These are phyloP conservation scores for Polydrusus tereticollis DNA, from an alignment of 2,888 invertebrate genomes.

Conservation along the genomic window DNA sequence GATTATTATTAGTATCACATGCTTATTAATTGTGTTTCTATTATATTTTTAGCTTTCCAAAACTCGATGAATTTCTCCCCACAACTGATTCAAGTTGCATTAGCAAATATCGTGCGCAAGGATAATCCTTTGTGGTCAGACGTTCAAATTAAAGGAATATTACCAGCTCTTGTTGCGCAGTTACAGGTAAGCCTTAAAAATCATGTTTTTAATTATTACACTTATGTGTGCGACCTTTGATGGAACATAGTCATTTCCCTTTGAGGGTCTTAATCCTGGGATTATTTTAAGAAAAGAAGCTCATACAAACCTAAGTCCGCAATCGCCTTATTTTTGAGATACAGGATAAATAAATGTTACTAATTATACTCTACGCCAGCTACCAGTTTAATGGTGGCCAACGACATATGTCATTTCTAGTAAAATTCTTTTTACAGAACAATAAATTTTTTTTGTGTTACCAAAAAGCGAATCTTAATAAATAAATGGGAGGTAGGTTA, in stretches of 20 bases:
- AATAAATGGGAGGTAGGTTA: too few relatives aligned
- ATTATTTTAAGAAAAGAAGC: not conserved
- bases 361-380: too few relatives aligned
- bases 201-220: not conserved
- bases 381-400: too few relatives aligned
- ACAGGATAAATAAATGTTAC: too few relatives aligned
- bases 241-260: too few relatives aligned
- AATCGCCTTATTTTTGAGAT: too few relatives aligned
- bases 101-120: conserved; percentile 71
- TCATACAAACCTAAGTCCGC: too few relatives aligned
- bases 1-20: not conserved
- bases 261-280: not conserved
- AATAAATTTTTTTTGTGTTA: too few relatives aligned
- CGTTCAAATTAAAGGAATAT: conserved; percentile 72
- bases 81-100: conserved; percentile 57
- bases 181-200: conserved; percentile 67
- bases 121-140: conserved; percentile 76
- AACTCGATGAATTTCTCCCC: conserved; percentile 44
- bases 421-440: too few relatives aligned
- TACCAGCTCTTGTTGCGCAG: conserved; percentile 71
- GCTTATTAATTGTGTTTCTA: not conserved
- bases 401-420: too few relatives aligned
- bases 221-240: too few relatives aligned
- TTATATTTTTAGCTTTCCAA: conserved; percentile 24
- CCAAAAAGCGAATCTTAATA: too few relatives aligned